phyloP scores from a whole-genome alignment of 2,797 vertebrate genomes.

The Rhabdophis nuchalis region DNA sequence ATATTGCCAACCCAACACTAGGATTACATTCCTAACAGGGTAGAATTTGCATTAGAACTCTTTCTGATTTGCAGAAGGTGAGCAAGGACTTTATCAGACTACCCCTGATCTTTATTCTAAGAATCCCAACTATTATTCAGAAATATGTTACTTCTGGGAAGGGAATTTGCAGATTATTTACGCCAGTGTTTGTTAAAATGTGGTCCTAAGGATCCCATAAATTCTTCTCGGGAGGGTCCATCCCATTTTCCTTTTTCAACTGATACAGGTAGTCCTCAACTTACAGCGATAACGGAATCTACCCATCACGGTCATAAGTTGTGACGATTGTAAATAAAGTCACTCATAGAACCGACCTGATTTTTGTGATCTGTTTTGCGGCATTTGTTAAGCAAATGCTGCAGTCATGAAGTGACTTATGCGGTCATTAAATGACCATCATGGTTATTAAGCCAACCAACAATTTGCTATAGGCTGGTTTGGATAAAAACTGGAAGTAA shows the following conservation, averaged over 20 bases:
- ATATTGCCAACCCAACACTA: too few relatives aligned
- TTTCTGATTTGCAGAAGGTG: not conserved
- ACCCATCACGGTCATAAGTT: not conserved
- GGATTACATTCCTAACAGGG: too few relatives aligned
- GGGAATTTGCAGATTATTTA: not conserved
- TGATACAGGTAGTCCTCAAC: not conserved
- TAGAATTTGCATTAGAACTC: not conserved
- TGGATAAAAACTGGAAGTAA: not conserved
- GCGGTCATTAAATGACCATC: too few relatives aligned
- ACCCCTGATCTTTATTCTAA: not conserved
- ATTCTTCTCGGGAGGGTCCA: rapidly evolving
- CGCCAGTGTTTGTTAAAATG: not conserved
- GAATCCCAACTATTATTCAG: not conserved
- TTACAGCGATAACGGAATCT: not conserved
- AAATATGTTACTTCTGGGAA: not conserved
- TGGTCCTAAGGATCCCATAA: not conserved
- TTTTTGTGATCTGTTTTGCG: too few relatives aligned
- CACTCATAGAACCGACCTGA: not conserved
- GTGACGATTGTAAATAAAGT: not conserved
- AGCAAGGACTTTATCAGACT: not conserved
- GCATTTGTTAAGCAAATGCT: too few relatives aligned
- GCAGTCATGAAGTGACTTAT: too few relatives aligned
- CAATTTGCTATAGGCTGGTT: not conserved
- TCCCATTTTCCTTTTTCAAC: not conserved
- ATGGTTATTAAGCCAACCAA: too few relatives aligned